Evolutionary conservation across 1,140 invertebrate genomes (phyloP), one percentile per base, ranked within the genome.

Genomic region (Neodiprion virginianus): DNA sequence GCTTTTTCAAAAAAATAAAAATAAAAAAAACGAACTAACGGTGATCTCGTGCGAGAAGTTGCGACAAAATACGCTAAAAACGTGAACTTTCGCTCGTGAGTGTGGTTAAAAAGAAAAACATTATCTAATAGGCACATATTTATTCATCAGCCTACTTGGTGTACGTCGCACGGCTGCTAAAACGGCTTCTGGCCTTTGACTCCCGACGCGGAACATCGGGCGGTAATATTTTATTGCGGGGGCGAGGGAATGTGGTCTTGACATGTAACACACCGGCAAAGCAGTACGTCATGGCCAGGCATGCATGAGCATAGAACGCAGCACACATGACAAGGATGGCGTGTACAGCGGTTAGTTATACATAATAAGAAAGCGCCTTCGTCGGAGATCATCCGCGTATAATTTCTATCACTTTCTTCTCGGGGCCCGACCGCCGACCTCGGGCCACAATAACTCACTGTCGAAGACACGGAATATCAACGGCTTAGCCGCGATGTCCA

Each of bases 171-270:
- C 53, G n/a, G 53, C 4, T 61, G 53, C 53, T 12, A 61, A 61
- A 61, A 61, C 11, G 53, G 53, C 53, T 61, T 61, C 53, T 61
- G 53, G 53, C 53, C 53, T 61, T 17, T 61, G 53, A 61, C 53
- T 61, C 53, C 53, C 53, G 53, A 61, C 53, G n/a, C 53, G 53
- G 53, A 61, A 61, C 53, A 61, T 61, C 53, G 53, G 53, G 53
- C 53, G 53, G 11, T 40, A 14, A 14, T 61, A 61, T 40, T 40
- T 40, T 40, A 40, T 40, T 61, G 53, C 53, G 53, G 53, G 53
- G 53, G 53, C 53, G 53, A 61, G 53, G 8, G 53, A 61, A 61
- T 61, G 53, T 61, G 53, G 53, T 61, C 53, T 61, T 61, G 53
- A 61, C 53, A 61, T 61, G 53, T 61, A 61, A 61, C 53, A 40